Percentiles rank a stretch among this genome's conserved stretches.
phyloP scores from a whole-genome alignment of 2,797 vertebrate species.

The Bradypodion ventrale region DNA sequence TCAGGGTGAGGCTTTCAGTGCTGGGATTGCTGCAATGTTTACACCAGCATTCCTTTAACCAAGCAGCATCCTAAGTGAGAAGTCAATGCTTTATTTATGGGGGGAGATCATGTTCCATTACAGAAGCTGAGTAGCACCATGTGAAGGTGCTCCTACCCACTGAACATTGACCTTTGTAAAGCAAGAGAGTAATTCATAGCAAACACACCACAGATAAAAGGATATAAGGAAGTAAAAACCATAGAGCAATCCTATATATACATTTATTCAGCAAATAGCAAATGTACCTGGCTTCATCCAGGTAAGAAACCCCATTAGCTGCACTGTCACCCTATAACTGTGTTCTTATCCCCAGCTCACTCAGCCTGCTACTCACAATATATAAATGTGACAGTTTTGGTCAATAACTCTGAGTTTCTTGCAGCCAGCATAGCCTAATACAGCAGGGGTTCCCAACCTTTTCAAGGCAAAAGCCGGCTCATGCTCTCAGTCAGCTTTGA shows the following conservation, averaged over 20 bases:
- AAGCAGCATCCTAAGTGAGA: background rate
- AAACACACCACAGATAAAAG: background rate
- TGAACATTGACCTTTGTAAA: background rate
- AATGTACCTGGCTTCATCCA: too few relatives aligned
- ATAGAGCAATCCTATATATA: background rate
- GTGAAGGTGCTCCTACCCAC: background rate
- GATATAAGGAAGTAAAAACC: background rate
- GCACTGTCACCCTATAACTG: too few relatives aligned
- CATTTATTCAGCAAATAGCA: background rate
- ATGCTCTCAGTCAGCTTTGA: too few relatives aligned
- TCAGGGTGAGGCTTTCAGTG: background rate
- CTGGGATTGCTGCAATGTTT: background rate
- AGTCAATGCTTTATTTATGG: slow-evolving; percentile 14
- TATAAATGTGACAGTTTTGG: too few relatives aligned
- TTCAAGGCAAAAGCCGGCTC: too few relatives aligned
- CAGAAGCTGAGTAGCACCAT: background rate
- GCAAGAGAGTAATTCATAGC: too few relatives aligned
- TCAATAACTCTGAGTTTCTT: too few relatives aligned
- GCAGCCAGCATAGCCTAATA: too few relatives aligned
- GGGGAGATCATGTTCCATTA: background rate
- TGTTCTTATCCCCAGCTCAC: too few relatives aligned
- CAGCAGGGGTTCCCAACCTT: too few relatives aligned
- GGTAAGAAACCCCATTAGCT: too few relatives aligned
- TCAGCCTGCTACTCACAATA: too few relatives aligned
- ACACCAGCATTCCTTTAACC: background rate